A percentile compares a stretch with the other conserved stretches of the same genome.
phyloP scores from a whole-genome alignment of 2,797 vertebrate genomes.

The Gobio occitaniae region DNA sequence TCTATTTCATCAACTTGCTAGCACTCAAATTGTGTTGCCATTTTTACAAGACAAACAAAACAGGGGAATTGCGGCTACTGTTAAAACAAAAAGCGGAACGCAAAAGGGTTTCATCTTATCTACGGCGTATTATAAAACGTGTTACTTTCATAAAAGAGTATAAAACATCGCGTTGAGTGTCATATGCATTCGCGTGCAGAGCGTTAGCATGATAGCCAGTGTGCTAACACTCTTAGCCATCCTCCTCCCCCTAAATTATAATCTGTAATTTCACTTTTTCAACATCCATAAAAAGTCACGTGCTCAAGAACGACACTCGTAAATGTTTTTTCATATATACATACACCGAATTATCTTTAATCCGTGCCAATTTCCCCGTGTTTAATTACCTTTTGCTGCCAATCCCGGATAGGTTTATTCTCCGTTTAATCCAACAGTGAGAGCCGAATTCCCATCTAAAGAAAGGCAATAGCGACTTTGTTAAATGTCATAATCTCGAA shows the following conservation, averaged over 20 bases:
- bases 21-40: conserved; percentile 38
- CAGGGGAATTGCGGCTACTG: not conserved
- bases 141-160: not conserved
- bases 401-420: conserved; percentile 84
- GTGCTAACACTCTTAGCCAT: conserved; percentile 66
- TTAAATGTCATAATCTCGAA: conserved; percentile 74
- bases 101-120: not conserved
- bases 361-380: conserved; percentile 75
- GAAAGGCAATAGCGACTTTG: conserved; percentile 64
- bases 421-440: conserved; percentile 84
- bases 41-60: conserved; percentile 21
- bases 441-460: conserved; percentile 75
- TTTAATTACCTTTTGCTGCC: conserved; percentile 81
- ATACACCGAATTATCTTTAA: conserved; percentile 32
- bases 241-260: conserved; percentile 78
- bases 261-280: conserved; percentile 75
- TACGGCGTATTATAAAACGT: not conserved
- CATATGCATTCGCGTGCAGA: conserved; percentile 8
- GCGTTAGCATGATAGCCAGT: conserved; percentile 61
- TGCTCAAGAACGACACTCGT: not conserved
- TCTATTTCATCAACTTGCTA: conserved; percentile 54
- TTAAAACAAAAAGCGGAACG: not conserved
- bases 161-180: conserved; percentile 24
- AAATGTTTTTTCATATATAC: not conserved
- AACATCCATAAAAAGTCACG: conserved; percentile 61